A percentile compares a stretch with the other conserved stretches of the same genome.
These are phyloP conservation scores for Gymnoscopelus microlampas DNA, from an alignment of 2,797 vertebrate species.

Conservation along the genomic window DNA sequence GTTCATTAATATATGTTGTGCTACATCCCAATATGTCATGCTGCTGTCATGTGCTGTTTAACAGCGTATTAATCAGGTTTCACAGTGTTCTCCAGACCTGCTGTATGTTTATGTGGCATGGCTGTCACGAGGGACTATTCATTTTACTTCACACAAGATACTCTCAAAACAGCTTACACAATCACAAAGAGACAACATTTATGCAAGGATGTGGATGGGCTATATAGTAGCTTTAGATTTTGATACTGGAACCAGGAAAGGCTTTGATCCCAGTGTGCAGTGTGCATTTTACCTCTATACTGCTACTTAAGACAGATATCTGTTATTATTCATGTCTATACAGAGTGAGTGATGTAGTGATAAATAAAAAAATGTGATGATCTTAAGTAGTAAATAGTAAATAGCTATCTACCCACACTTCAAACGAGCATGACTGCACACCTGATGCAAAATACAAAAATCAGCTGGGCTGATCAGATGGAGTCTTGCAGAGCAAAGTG, in stretches of 20 bases:
- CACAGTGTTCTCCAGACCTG: slow-evolving; percentile 6
- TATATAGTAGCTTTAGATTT: slow-evolving; percentile 15
- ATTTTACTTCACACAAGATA: slow-evolving; percentile 1
- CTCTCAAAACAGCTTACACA: background rate
- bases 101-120: slow-evolving; percentile 1
- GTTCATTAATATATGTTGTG: slow-evolving; percentile 30
- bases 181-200: slow-evolving; percentile 2
- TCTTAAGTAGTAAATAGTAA: too few relatives aligned
- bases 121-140: background rate
- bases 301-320: slow-evolving; percentile 13
- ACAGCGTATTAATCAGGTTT: slow-evolving; percentile 24
- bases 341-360: slow-evolving; percentile 1
- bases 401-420: background rate
- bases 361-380: slow-evolving; percentile 4
- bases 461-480: too few relatives aligned
- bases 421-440: too few relatives aligned
- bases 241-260: slow-evolving; percentile 2
- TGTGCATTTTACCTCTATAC: slow-evolving; percentile 1
- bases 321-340: slow-evolving; percentile 15
- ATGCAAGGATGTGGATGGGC: background rate
- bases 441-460: too few relatives aligned
- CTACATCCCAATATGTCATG: slow-evolving; percentile 25
- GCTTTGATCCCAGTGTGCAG: slow-evolving; percentile 3
- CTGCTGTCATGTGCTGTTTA: slow-evolving; percentile 18
- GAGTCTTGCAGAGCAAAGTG: too few relatives aligned